These are phyloP conservation scores for Amphipyra tragopoginis DNA, from an alignment of 2,888 invertebrate genomes.

Conservation along the genomic window DNA sequence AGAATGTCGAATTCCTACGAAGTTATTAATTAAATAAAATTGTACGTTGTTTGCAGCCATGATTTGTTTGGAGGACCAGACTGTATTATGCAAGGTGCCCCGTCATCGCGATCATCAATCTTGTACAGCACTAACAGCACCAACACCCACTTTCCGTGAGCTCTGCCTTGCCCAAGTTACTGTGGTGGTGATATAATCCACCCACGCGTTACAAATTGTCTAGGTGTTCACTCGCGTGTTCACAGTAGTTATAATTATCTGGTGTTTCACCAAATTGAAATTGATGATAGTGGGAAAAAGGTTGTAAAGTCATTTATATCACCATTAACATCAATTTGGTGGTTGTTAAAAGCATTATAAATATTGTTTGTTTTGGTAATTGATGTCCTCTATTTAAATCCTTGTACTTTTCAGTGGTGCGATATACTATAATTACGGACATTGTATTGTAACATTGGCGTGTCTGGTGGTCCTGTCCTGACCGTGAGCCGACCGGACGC, in stretches of 20 bases:
- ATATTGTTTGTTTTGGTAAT: too few species aligned
- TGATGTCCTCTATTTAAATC: too few species aligned
- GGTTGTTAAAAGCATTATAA: constrained; percentile 11
- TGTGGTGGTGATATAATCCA: constrained; percentile 31
- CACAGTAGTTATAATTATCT: constrained; percentile 30
- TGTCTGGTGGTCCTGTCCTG: constrained; percentile 16
- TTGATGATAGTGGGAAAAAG: constrained; percentile 40
- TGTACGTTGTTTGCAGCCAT: constrained; percentile 2
- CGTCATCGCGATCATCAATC: constrained; percentile 32
- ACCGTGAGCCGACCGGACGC: constrained; percentile 35
- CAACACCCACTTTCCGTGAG: constrained; percentile 14
- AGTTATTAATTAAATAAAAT: constrained; percentile 27
- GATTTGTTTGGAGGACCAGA: constrained; percentile 1
- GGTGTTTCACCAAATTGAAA: constrained; percentile 47
- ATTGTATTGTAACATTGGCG: neutral
- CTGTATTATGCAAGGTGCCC: constrained; percentile 11
- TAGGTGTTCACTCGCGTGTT: constrained; percentile 24
- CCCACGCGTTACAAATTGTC: constrained; percentile 26
- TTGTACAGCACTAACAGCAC: constrained; percentile 12
- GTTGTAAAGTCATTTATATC: constrained; percentile 22
- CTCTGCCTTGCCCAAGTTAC: constrained; percentile 15
- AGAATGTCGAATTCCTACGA: constrained; percentile 14
- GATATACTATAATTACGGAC: too few species aligned
- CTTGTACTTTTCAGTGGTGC: too few species aligned
- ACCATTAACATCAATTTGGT: constrained; percentile 28